Percentiles rank a stretch among this genome's conserved stretches.
These are phyloP conservation scores for Syndactyla subalaris DNA, from an alignment of 2,797 vertebrate genomes.

Conservation along the genomic window DNA sequence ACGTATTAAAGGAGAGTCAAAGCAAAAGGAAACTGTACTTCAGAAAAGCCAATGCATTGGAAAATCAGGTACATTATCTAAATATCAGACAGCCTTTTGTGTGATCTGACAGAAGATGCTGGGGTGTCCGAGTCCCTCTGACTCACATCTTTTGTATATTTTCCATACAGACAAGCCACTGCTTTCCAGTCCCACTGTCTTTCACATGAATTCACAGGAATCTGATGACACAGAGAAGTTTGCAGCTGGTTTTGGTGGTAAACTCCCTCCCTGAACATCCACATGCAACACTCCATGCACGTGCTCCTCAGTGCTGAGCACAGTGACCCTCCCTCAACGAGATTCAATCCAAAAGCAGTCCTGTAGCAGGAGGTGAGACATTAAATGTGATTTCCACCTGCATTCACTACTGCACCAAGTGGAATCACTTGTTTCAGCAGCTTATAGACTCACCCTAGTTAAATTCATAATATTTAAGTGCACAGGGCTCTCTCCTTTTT, in stretches of 20 bases:
- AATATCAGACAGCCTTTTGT: background rate
- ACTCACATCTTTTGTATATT: background rate
- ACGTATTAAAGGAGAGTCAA: background rate
- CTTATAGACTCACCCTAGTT: background rate
- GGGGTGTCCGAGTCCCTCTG: background rate
- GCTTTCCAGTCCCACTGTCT: background rate
- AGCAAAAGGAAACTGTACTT: background rate
- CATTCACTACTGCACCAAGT: background rate
- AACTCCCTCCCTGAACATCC: background rate
- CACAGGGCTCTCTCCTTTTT: background rate
- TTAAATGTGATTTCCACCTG: background rate
- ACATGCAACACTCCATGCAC: fast-evolving
- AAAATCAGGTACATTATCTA: background rate
- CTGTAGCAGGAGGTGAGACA: fast-evolving
- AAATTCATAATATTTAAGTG: background rate
- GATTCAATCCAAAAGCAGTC: fast-evolving
- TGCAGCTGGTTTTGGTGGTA: background rate
- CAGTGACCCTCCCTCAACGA: background rate
- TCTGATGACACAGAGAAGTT: background rate
- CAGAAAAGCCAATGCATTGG: background rate
- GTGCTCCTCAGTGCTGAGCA: background rate
- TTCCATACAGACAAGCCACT: background rate
- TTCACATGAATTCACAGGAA: background rate
- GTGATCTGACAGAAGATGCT: background rate
- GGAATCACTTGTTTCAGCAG: background rate